These are phyloP conservation scores for Drosophila subquinaria DNA, from an alignment of 2,888 invertebrate genomes.

Conservation along the genomic window DNA sequence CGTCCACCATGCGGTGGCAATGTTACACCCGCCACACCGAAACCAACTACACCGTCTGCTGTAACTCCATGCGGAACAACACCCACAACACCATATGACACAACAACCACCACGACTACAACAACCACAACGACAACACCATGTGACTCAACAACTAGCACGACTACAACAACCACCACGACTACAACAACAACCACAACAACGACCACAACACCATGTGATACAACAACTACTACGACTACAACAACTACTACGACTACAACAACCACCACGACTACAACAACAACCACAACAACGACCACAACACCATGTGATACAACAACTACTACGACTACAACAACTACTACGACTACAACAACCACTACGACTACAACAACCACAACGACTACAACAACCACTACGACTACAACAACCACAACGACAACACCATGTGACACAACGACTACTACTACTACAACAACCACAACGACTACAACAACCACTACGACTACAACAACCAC, in stretches of 20 bases:
- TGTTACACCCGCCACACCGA: slow-evolving; percentile 23
- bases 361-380: slow-evolving; percentile 22
- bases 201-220: too few relatives aligned
- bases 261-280: slow-evolving; percentile 10
- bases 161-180: slow-evolving; percentile 17
- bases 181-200: slow-evolving; percentile 2
- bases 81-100: neutral
- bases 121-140: slow-evolving; percentile 3
- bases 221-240: neutral
- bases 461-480: slow-evolving; percentile 10
- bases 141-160: slow-evolving; percentile 10
- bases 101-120: slow-evolving; percentile 12
- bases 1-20: slow-evolving; percentile 38
- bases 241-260: slow-evolving; percentile 24
- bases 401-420: neutral
- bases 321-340: slow-evolving; percentile 12
- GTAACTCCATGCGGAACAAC: slow-evolving; percentile 10
- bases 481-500: slow-evolving; percentile 33
- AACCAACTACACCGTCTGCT: slow-evolving; percentile 15
- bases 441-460: neutral
- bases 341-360: neutral
- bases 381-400: slow-evolving; percentile 3
- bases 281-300: neutral
- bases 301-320: neutral
- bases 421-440: too few relatives aligned